Base-by-base conservation (phyloP, 2,797 vertebrate genomes). In the Enteromius mattozi region DNA sequence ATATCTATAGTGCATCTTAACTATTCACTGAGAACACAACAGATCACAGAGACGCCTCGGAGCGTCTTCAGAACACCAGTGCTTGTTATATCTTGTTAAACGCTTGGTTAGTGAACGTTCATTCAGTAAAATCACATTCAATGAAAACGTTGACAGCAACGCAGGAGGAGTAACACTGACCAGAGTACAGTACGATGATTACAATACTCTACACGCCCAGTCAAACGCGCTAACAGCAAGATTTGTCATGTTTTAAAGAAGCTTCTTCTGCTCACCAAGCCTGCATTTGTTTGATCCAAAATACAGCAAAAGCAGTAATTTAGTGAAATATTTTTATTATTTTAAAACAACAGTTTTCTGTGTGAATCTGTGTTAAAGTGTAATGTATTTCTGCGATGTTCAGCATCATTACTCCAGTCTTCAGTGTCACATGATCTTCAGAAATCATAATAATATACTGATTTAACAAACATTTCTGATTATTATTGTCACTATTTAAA, bases 181-280 rank as follows among this genome's bases (percentile, higher is more conserved):
- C 65, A 33, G 37, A 81, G 72, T 87, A 86, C 85, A 90, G 85
- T 88, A 90, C 85, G 33, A 40, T n/a, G 82, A 83, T 63, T 69
- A 30, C 16, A 27, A 24, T 77, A 82, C 74, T 80, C 78, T 16
- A 63, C 54, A 56, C 21, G 3, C 9, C 3, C 49, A 21, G 16
- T 17, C 47, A 49, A 49, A 6, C 5, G 2, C 2, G 4, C 35
- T 40, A 9, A 21, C 51, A 21, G 51, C 7, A 21, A 3, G 17
- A 54, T 21, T 54, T 51, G 2, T 2, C 1, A 19, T 19, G 5
- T 0, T 21, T 8, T 54, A 54, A 21, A 8, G 51, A 54, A 54
- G 47, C 6, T 5, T 51, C 16, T 51, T 51, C 6, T 19, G 54
- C 21, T 59, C n/a, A 2, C 3, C 54, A 24, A 59, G 21, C 21